Base-by-base conservation (phyloP, 2,888 invertebrate species). In the Sphaerophoria taeniata region DNA sequence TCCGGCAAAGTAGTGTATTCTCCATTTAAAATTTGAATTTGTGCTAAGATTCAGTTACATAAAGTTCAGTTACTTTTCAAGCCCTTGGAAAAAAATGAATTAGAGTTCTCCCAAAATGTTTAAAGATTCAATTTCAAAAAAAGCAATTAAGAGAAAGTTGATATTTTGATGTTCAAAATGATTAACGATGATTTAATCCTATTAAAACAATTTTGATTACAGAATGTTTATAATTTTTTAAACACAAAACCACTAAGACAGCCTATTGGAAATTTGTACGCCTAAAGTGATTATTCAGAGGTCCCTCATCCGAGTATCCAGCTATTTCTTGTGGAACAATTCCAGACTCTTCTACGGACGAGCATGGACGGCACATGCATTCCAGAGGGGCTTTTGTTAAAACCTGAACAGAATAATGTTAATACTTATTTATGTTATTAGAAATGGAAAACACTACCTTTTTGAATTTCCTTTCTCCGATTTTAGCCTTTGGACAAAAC, bases 361-460 rank as follows among this genome's bases (percentile, higher is more conserved):
- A 97, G 91, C 98, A 98, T 0, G 98, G 98, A 45, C 98, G 95
- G 90, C 98, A 98, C 97, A 98, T 98, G 90, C 98, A 98, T 91
- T 97, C 97, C 70, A 97, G 92, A 0, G 98, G 98, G 12, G 98
- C 98, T 92, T 97, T 97, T 5, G 98, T 98, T n/a, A 96, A 94
- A 3, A 98, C 96, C 96, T 97, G 11, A 16, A 31, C 55, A n/a
- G n/a, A n/a, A n/a, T n/a, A n/a, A n/a, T n/a, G 24, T 5, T 14
- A 56, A 90, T 87, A 43, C 39, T 43, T 6, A 2, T 3, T 7
- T 2, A 43, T 43, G 39, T 24, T 60, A 53, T 4, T 24, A 16
- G 12, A 43, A 11, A n/a, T n/a, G 34, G 7, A 14, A 47, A 16
- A 31, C 6, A 31, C 4, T 45, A 96, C 97, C 94, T 97, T 97